A percentile compares a stretch with the other conserved stretches of the same genome.
phyloP scores from a whole-genome alignment of 2,113 vertebrate genomes.

The Quiscalus mexicanus region DNA sequence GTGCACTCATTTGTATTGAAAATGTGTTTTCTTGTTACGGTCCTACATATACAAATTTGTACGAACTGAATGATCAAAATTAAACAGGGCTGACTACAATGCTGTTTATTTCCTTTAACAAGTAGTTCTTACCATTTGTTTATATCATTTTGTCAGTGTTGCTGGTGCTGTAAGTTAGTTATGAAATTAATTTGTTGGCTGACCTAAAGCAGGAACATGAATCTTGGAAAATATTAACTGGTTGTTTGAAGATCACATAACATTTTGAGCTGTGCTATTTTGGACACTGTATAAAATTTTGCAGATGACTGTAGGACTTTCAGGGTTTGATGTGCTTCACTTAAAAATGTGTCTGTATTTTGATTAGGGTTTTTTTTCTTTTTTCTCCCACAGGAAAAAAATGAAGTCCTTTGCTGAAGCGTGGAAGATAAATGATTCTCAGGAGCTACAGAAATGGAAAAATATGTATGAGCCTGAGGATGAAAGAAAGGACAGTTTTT shows the following conservation, averaged over 20 bases:
- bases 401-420: constrained; percentile 68
- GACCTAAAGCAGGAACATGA: neutral
- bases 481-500: constrained; percentile 42
- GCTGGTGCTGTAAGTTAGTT: neutral
- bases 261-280: neutral
- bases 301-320: neutral
- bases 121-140: neutral
- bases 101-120: neutral
- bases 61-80: neutral
- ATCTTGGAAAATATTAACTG: neutral
- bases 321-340: neutral
- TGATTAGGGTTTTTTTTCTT: neutral
- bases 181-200: neutral
- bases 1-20: neutral
- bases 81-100: neutral
- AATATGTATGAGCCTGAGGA: constrained; percentile 21
- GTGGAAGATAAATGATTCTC: constrained; percentile 63
- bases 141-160: neutral
- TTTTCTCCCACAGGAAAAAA: constrained; percentile 54
- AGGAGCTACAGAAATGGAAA: constrained; percentile 70
- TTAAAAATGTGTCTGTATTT: neutral
- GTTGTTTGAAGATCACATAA: neutral
- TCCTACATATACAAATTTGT: neutral
- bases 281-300: neutral
- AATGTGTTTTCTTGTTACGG: neutral